Evolutionary conservation across 2,797 vertebrate species (phyloP), one percentile per base, ranked within the genome.

Genomic region (Siniperca scherzeri): DNA sequence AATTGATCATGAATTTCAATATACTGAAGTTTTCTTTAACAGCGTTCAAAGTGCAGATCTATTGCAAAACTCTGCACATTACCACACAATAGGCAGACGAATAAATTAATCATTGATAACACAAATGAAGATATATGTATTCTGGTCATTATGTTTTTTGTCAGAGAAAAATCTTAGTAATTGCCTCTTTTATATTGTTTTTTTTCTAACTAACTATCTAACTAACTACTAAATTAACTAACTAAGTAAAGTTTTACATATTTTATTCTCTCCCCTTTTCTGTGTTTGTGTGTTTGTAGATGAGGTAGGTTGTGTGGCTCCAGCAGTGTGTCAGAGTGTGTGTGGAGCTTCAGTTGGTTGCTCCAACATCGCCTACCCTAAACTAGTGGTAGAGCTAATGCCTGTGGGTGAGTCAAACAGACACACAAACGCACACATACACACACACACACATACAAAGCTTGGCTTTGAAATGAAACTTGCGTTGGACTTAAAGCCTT

Each of bases 281-380:
- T 81, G 4, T 64, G 11, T 74, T 16, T 74, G 27, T 74, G 11
- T 86, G 53, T 73, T 30, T 89, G 2, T 86, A 99, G 98, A 99
- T 87, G 97, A 98, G 75, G 96, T 99, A 44, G 98, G 92, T 57
- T 99, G 98, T 0, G 98, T 99, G 77, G 97, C 97, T 83, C 98
- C 98, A 2, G 87, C 65, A 0, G 40, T 97, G 75, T 99, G 98
- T 89, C 90, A 90, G 65, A 94, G 75, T 21, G 92, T 98, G 53
- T 99, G 98, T 76, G 97, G 97, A 11, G 88, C 95, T 64, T 89
- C 95, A 0, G 97, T 98, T 62, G 97, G 98, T 50, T 99, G 98
- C 86, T 98, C 98, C 73, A 99, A 99, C 88, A 97, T 98, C 1
- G 98, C 98, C 56, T 99, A 99, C 74, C 98, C 98, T 62, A 99